Conservation (phyloP, 2,797 vertebrate genomes). For the Cynodonichthys magdalenae region DNA sequence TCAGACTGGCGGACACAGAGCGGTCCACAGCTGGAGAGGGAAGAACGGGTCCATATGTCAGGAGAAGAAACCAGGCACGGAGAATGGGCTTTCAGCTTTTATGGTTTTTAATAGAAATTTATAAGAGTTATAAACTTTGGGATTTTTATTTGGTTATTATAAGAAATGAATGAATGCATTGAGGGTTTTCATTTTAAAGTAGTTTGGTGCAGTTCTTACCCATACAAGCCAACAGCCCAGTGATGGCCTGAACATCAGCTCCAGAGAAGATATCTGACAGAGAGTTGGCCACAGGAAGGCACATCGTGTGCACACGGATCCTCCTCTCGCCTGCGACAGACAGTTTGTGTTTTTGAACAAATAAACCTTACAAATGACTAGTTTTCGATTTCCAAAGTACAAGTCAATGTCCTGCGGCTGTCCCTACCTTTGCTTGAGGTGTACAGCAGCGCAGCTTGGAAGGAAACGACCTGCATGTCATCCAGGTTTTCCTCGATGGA, state of each 20-base stretch:
- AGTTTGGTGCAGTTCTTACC: conserved; percentile 76
- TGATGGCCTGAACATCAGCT: conserved; percentile 94
- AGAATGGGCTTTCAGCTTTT: no score
- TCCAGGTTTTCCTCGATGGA: conserved; percentile 94
- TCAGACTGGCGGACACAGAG: conserved; percentile 88
- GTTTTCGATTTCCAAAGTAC: neutral
- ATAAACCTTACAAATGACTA: neutral
- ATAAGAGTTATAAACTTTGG: no score
- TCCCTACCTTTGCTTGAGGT: conserved; percentile 95
- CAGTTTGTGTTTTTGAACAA: neutral
- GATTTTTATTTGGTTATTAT: no score
- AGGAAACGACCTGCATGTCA: conserved; percentile 94
- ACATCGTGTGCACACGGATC: conserved; percentile 96
- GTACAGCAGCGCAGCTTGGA: conserved; percentile 96
- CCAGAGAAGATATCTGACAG: conserved; percentile 93
- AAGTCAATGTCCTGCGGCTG: neutral
- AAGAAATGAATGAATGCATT: no score
- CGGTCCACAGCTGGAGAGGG: conserved; percentile 87
- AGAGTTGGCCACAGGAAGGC: conserved; percentile 92
- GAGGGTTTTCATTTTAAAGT: neutral
- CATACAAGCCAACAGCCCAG: conserved; percentile 93
- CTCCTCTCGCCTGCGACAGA: conserved; percentile 87
- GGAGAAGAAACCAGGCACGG: no score
- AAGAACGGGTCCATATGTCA: neutral
- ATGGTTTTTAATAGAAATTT: no score